Conservation (phyloP, 2,113 vertebrate genomes). For the Eulemur rufifrons region DNA sequence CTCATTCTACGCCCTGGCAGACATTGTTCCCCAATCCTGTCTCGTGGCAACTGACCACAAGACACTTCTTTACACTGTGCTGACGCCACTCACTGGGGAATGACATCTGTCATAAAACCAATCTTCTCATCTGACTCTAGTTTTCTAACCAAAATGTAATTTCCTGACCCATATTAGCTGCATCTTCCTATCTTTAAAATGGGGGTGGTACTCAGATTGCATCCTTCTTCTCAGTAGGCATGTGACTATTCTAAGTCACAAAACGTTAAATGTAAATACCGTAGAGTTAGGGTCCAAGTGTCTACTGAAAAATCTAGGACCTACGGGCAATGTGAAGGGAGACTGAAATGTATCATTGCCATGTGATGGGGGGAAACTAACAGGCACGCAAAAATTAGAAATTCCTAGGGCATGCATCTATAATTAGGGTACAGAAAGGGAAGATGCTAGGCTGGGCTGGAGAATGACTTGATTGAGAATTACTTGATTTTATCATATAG, state of each 20-base stretch:
- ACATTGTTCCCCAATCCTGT: not conserved
- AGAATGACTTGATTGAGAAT: not conserved
- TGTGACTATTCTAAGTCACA: not conserved
- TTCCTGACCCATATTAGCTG: not conserved
- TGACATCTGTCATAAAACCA: not conserved
- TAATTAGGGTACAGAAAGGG: not conserved
- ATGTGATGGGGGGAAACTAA: not conserved
- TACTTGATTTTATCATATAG: not conserved
- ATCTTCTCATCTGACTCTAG: not conserved
- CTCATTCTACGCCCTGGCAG: not conserved
- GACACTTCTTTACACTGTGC: too few species aligned
- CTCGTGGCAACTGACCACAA: not conserved
- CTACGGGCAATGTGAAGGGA: not conserved
- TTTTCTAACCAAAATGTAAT: not conserved
- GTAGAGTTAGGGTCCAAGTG: too few species aligned
- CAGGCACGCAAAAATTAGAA: not conserved
- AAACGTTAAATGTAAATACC: not conserved
- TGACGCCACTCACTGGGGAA: not conserved
- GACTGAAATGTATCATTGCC: not conserved
- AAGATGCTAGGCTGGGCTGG: not conserved
- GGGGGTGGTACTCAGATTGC: not conserved
- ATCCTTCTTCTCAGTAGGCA: not conserved
- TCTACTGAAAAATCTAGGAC: not conserved
- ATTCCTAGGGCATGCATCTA: not conserved
- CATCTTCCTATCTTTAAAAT: not conserved